phyloP scores from a whole-genome alignment of 2,888 invertebrate species.

The Macaria liturata region DNA sequence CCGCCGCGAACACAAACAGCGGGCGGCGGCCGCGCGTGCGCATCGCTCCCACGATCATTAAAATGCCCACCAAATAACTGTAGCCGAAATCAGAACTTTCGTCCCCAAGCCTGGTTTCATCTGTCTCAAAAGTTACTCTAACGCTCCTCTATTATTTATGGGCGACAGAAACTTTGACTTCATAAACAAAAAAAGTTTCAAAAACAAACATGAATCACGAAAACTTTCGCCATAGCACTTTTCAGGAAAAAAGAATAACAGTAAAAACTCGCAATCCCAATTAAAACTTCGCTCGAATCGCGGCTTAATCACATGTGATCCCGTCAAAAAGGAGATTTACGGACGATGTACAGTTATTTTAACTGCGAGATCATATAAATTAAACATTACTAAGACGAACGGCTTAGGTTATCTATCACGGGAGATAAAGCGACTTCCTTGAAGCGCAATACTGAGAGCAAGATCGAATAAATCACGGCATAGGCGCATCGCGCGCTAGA shows the following conservation, averaged over 20 bases:
- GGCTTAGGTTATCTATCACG: slow-evolving; percentile 40
- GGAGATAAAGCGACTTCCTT: slow-evolving; percentile 40
- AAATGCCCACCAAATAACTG: slow-evolving; percentile 1
- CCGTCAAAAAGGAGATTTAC: slow-evolving; percentile 20
- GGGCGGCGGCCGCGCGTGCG: slow-evolving; percentile 37
- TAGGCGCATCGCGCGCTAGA: slow-evolving; percentile 37
- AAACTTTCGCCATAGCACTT: slow-evolving; percentile 10
- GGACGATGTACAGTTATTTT: slow-evolving; percentile 28
- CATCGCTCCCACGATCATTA: slow-evolving; percentile 43
- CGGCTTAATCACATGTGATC: slow-evolving; percentile 13
- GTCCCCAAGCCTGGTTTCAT: not conserved
- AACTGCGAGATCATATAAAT: slow-evolving; percentile 30
- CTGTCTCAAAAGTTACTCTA: slow-evolving; percentile 1
- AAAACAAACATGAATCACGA: slow-evolving; percentile 10
- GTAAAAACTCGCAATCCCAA: slow-evolving; percentile 29
- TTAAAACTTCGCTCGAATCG: slow-evolving; percentile 9
- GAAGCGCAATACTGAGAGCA: slow-evolving; percentile 37
- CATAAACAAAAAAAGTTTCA: slow-evolving; percentile 9
- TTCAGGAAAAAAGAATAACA: slow-evolving; percentile 3
- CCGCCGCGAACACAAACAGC: slow-evolving; percentile 45
- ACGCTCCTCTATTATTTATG: slow-evolving; percentile 6
- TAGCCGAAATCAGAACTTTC: not conserved
- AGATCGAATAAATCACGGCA: slow-evolving; percentile 46
- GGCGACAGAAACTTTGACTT: slow-evolving; percentile 5
- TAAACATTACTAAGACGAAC: slow-evolving; percentile 33